Evolutionary conservation across 2,113 vertebrate genomes (phyloP), one percentile per base, ranked within the genome.

Genomic region (Seriola rivoliana): DNA sequence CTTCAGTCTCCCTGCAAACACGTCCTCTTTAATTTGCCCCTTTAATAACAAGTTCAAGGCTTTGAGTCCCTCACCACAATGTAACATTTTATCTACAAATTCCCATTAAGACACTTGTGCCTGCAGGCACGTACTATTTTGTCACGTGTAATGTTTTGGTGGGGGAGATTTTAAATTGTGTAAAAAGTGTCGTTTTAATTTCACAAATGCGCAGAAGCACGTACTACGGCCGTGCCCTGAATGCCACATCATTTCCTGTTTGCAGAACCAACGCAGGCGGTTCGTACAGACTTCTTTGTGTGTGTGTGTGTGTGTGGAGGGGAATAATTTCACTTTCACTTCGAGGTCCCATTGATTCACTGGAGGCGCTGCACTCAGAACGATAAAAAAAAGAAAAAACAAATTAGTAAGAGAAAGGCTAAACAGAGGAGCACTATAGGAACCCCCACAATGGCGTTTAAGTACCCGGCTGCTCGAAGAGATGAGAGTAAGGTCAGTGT

Each of bases 401-500:
- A 21, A 23, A 70, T 10, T 16, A 34, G 21, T 19, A 9, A 32
- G 3, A 62, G 3, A 71, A 6, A 66, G 4, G 5, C 29, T 12
- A 66, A 21, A 34, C 29, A 17, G 3, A 74, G 13, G 21, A 76
- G 70, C 0, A 68, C 68, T 4, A 6, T 19, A 36, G 40, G 44
- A 80, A 12, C 70, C 40, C 23, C 21, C 60, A 17, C 2, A 34
- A 94, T 95, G 94, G 71, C 87, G 71, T 94, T 94, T 76, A 81
- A 82, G 55, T 95, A 95, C 52, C 94, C 94, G 13, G 78, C 71
- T 40, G 90, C 87, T 0, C 86, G 93, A 21, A 91, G 94, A 57
- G 95, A 95, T 50, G 91, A 93, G 73, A 86, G 55, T 23, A 88
- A 94, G 94, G 93, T 95, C 54, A 88, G 93, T 92, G 67, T 38